A percentile compares a stretch with the other conserved stretches of the same genome.
Conservation (phyloP, 2,113 vertebrate species). For the Choloepus hoffmanni region DNA sequence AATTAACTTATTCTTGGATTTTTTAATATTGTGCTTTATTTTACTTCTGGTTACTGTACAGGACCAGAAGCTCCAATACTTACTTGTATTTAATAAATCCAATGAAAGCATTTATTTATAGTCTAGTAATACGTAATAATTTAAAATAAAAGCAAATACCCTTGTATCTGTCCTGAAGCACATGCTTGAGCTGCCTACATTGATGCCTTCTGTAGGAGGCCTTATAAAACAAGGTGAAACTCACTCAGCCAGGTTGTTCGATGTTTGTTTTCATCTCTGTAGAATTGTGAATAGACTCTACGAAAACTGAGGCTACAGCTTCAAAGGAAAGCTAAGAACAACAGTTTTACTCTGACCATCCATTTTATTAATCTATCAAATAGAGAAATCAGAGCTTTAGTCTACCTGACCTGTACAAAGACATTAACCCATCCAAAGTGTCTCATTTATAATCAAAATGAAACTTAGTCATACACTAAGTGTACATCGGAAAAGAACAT, state of each 20-base stretch:
- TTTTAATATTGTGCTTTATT: not conserved
- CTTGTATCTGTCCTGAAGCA: not conserved
- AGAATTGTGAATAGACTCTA: slow-evolving; percentile 4
- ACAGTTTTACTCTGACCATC: slow-evolving; percentile 22
- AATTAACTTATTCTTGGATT: slow-evolving; percentile 21
- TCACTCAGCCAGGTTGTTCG: not conserved
- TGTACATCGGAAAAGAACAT: not conserved
- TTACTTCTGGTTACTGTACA: slow-evolving; percentile 41
- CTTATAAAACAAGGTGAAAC: not conserved
- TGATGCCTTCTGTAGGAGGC: not conserved
- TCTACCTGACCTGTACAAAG: not conserved
- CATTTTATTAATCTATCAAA: slow-evolving; percentile 37
- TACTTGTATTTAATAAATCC: slow-evolving; percentile 44
- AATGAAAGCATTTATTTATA: slow-evolving; percentile 44
- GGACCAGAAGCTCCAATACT: not conserved
- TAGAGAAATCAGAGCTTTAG: not conserved
- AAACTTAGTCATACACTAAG: not conserved
- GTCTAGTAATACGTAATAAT: slow-evolving; percentile 3
- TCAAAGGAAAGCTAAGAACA: slow-evolving; percentile 45
- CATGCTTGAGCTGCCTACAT: not conserved
- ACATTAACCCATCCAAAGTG: not conserved
- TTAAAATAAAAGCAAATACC: slow-evolving; percentile 37
- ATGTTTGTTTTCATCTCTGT: slow-evolving; percentile 30
- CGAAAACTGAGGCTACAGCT: not conserved
- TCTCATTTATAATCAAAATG: slow-evolving; percentile 40